Evolutionary conservation across 2,888 invertebrate species (phyloP), one percentile per base, ranked within the genome.

Genomic region (Timandra comae): DNA sequence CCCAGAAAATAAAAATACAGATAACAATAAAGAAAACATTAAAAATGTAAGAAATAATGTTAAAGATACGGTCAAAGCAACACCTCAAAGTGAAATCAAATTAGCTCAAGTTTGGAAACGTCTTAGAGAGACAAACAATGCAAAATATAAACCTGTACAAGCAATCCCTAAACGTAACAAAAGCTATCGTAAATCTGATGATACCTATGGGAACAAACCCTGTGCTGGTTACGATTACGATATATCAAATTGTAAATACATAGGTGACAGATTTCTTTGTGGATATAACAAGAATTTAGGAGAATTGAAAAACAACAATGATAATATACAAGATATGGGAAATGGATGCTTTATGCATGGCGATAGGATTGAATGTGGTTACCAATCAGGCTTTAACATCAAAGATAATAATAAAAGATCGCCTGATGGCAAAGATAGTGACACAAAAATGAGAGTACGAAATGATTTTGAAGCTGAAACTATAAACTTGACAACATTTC

Each of bases 281-380:
- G 82, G 81, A 2, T 82, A 80, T 39, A 56, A 79, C 8, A 75
- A 66, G 53, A 77, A 80, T 42, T 46, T 43, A 24, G 71, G 63
- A 3, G 33, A 52, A 3, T 19, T 46, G 5, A 46, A 51, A 33
- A 41, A 45, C 11, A 37, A 48, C 2, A 41, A 57, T 2, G 39
- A 48, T 27, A 24, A 49, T 27, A 27, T 52, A 7, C 34, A 56
- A 10, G 53, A 73, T 25, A 23, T 72, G 2, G 64, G 62, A 3
- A 63, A 72, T 29, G 73, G 67, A 1, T 81, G 81, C 40, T 49
- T 50, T 16, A 29, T 58, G 13, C 64, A 68, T 7, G 64, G 61
- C 7, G 63, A 70, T n/a, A 71, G 81, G 49, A 45, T 81, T 29
- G 80, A 81, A 60, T 81, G 81, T 52, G 80, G 80, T 2, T 81